phyloP scores from a whole-genome alignment of 2,113 vertebrate genomes.

The Urocynchramus pylzowi region DNA sequence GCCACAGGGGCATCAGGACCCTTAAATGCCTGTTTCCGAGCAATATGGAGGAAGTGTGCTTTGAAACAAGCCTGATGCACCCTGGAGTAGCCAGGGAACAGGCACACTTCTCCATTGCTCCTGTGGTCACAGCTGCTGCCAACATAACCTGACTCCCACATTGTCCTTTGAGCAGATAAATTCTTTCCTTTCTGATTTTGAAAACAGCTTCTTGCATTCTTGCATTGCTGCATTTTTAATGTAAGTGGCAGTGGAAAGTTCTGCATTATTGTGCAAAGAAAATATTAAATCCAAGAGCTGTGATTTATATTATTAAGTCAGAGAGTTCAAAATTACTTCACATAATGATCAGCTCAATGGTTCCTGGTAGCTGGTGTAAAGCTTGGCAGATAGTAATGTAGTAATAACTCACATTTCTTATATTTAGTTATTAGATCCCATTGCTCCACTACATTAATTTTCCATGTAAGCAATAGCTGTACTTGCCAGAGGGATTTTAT shows the following conservation, averaged over 20 bases:
- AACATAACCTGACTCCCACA: neutral
- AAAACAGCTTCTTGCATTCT: neutral
- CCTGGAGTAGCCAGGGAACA: neutral
- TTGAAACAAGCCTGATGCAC: neutral
- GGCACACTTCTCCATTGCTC: neutral
- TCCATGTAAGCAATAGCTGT: conserved; percentile 51
- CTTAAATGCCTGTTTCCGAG: neutral
- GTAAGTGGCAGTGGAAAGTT: conserved; percentile 2
- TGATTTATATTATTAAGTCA: conserved; percentile 21
- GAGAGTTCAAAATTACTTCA: conserved; percentile 25
- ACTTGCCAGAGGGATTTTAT: conserved; percentile 41
- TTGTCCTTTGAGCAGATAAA: neutral
- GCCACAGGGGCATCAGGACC: neutral
- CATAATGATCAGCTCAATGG: neutral
- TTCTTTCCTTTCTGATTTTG: neutral
- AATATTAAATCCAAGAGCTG: neutral
- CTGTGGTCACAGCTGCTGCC: neutral
- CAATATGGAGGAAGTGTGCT: neutral
- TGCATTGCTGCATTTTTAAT: conserved; percentile 11
- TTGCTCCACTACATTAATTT: conserved; percentile 50
- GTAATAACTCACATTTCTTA: conserved; percentile 33
- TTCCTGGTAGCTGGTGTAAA: conserved; percentile 25
- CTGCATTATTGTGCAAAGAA: neutral
- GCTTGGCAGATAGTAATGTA: neutral
- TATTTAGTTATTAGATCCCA: conserved; percentile 44